Evolutionary conservation across 1,140 invertebrate species (phyloP).

Genomic region (Sycobia sp.): DNA sequence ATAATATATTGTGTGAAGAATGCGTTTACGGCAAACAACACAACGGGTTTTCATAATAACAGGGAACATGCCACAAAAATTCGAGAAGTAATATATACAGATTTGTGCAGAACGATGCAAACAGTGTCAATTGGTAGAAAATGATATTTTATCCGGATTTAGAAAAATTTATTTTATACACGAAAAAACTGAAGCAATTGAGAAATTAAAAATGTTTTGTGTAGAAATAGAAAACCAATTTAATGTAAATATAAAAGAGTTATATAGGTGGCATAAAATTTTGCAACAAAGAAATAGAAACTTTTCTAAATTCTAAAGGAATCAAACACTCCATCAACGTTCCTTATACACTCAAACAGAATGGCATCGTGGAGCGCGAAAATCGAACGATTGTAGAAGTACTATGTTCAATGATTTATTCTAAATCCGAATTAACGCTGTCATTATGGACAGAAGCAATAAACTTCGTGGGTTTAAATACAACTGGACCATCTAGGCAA

Average conservation of each 20-base stretch:
- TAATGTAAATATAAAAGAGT: background rate
- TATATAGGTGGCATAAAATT: too few species aligned
- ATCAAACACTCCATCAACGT: background rate
- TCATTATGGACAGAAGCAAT: slow-evolving; percentile 3
- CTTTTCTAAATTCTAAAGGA: background rate
- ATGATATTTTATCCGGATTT: too few species aligned
- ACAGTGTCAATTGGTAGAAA: too few species aligned
- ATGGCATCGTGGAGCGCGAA: background rate
- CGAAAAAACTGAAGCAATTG: too few species aligned
- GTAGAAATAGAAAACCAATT: too few species aligned
- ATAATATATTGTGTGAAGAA: background rate
- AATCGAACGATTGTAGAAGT: slow-evolving; percentile 9
- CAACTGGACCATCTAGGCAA: background rate
- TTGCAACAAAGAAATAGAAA: background rate
- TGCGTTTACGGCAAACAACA: background rate
- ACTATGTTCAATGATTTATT: background rate
- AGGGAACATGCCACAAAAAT: too few species aligned
- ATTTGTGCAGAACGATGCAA: too few species aligned
- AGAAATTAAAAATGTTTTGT: too few species aligned
- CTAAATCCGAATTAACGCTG: background rate
- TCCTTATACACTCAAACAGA: slow-evolving; percentile 2
- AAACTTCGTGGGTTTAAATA: background rate
- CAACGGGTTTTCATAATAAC: background rate
- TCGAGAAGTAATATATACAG: too few species aligned
- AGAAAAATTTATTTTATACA: too few species aligned